Conservation (phyloP, 2,888 invertebrate species). For the Cabera pusaria region DNA sequence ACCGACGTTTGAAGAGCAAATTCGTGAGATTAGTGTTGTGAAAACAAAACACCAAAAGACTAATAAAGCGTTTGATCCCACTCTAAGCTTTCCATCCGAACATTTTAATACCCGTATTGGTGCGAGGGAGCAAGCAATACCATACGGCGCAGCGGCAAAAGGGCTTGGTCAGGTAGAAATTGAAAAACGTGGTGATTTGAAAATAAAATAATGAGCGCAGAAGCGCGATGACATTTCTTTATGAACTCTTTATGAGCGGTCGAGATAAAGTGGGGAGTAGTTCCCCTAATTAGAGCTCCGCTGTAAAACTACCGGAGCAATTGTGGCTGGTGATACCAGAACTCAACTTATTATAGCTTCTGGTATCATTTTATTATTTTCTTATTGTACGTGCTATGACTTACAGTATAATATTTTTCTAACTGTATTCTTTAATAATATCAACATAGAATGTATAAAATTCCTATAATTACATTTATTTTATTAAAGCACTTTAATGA, state of each 20-base stretch:
- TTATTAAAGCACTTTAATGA: too few species aligned
- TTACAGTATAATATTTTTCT: too few species aligned
- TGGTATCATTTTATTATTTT: too few species aligned
- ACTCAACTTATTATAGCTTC: too few species aligned
- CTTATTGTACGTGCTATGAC: too few species aligned
- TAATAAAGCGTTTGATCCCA: slow-evolving; percentile 27
- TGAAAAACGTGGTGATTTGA: slow-evolving; percentile 38
- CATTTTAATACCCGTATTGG: slow-evolving; percentile 27
- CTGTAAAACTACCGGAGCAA: slow-evolving; percentile 17
- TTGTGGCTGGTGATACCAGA: slow-evolving; percentile 17
- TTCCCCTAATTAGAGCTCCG: slow-evolving; percentile 24
- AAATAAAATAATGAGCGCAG: slow-evolving; percentile 27
- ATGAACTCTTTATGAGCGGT: slow-evolving; percentile 22
- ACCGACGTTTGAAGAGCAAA: slow-evolving; percentile 18
- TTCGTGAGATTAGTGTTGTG: slow-evolving; percentile 8
- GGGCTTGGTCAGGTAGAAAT: slow-evolving; percentile 48
- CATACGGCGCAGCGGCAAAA: slow-evolving; percentile 45
- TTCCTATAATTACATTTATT: background rate
- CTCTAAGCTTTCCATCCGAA: slow-evolving; percentile 30
- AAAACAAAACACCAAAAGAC: slow-evolving; percentile 18
- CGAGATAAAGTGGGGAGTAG: slow-evolving; percentile 22
- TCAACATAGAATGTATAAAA: too few species aligned
- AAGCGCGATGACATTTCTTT: slow-evolving; percentile 27
- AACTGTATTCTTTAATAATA: too few species aligned
- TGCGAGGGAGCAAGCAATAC: slow-evolving; percentile 37